phyloP scores from a whole-genome alignment of 2,888 invertebrate genomes.

The Pristionchus exspectatus region DNA sequence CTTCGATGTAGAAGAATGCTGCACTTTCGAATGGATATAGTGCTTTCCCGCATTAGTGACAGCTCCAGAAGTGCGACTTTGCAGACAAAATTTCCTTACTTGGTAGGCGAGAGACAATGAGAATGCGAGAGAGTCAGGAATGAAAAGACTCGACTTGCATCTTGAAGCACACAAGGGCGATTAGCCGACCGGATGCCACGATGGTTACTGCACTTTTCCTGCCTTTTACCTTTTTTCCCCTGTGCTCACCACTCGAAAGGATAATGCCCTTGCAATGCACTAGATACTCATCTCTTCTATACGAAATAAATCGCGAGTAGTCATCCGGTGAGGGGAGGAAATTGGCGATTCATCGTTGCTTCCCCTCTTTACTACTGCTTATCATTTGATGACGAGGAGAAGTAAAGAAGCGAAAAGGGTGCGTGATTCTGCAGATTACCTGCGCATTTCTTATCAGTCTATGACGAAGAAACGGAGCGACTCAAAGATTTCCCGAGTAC shows the following conservation, averaged over 20 bases:
- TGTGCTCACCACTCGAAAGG: background rate
- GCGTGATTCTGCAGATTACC: no score
- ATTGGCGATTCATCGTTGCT: no score
- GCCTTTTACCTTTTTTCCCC: background rate
- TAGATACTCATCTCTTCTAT: slow-evolving; percentile 9
- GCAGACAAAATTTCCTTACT: background rate
- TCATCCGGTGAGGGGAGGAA: background rate
- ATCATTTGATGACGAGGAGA: no score
- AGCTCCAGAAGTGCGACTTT: background rate
- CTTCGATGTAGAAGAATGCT: background rate
- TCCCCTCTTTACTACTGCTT: no score
- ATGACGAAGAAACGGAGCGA: background rate
- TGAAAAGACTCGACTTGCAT: background rate
- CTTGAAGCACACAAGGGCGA: background rate
- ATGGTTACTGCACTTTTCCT: slow-evolving; percentile 16
- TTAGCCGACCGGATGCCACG: background rate
- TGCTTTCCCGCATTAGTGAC: slow-evolving; percentile 16
- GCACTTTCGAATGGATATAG: background rate
- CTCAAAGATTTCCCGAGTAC: background rate
- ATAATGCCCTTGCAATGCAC: background rate
- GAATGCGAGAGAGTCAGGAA: background rate
- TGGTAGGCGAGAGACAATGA: background rate
- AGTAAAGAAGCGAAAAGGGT: no score
- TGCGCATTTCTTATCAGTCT: background rate
- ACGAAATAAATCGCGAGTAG: slow-evolving; percentile 6